Evolutionary conservation across 1,140 invertebrate genomes (phyloP).

Genomic region (Microvelia longipes): DNA sequence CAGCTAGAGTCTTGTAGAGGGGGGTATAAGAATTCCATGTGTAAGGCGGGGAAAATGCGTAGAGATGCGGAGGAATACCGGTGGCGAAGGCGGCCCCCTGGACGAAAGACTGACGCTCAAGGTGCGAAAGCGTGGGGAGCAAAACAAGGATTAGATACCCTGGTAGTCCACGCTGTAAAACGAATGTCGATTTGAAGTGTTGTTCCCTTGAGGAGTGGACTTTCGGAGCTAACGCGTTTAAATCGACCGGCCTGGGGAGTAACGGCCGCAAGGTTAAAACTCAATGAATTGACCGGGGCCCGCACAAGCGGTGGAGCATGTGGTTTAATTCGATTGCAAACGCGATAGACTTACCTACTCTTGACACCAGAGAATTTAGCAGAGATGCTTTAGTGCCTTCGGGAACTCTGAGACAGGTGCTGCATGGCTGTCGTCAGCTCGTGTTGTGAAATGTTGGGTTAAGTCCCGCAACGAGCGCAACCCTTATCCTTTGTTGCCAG

Average conservation of each 20-base stretch:
- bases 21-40: slow-evolving; percentile 30
- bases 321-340: slow-evolving; percentile 36
- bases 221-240: not conserved
- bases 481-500: slow-evolving; percentile 25
- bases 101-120: slow-evolving; percentile 28
- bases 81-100: slow-evolving; percentile 30
- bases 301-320: slow-evolving; percentile 11
- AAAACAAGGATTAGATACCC: slow-evolving; percentile 36
- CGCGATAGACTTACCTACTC: slow-evolving; percentile 34
- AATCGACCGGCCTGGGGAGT: slow-evolving; percentile 20
- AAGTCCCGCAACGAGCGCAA: not conserved
- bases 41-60: slow-evolving; percentile 32
- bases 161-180: slow-evolving; percentile 35
- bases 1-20: slow-evolving; percentile 15
- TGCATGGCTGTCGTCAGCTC: not conserved
- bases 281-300: slow-evolving; percentile 32
- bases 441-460: not conserved
- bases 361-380: slow-evolving; percentile 23
- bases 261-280: slow-evolving; percentile 33
- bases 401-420: not conserved
- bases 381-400: slow-evolving; percentile 6
- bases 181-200: slow-evolving; percentile 26
- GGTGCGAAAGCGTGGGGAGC: slow-evolving; percentile 32
- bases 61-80: slow-evolving; percentile 31
- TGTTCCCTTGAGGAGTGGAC: slow-evolving; percentile 34